These are phyloP conservation scores for Oceanodroma leucorhoa DNA, from an alignment of 2,797 vertebrate genomes.

Conservation along the genomic window DNA sequence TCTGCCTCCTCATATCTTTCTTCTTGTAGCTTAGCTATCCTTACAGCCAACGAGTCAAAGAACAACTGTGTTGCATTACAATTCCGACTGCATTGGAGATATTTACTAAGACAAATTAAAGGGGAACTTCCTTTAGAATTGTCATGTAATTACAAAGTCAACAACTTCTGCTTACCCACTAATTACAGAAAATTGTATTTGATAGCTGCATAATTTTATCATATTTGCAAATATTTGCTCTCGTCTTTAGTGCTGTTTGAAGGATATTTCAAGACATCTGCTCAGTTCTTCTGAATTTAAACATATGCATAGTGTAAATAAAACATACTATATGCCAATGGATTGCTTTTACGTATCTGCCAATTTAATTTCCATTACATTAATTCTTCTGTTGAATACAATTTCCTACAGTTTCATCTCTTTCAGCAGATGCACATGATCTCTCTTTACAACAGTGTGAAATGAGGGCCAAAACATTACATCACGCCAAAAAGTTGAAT, in stretches of 20 bases:
- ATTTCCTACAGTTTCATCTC: neutral
- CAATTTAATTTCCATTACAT: neutral
- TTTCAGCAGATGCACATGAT: neutral
- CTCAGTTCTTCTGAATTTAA: constrained; percentile 31
- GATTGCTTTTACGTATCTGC: neutral
- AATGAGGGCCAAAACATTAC: neutral
- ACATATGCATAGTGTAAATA: neutral
- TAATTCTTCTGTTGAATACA: neutral
- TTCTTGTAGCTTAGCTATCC: neutral
- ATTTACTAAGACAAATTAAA: constrained; percentile 38
- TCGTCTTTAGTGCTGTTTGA: neutral
- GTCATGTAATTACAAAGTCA: constrained; percentile 62
- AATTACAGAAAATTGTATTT: constrained; percentile 63
- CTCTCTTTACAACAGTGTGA: neutral
- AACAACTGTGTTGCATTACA: neutral
- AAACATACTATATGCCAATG: neutral
- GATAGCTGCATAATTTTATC: constrained; percentile 42
- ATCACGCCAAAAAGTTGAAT: neutral
- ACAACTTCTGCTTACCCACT: constrained; percentile 39
- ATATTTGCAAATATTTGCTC: constrained; percentile 60
- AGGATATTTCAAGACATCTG: neutral
- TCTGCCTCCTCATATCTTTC: neutral
- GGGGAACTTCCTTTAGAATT: constrained; percentile 44
- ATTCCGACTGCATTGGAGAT: neutral
- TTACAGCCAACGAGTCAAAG: fast-evolving